These are phyloP conservation scores for Philotrypesis tridentata DNA, from an alignment of 1,140 invertebrate genomes.

Conservation along the genomic window DNA sequence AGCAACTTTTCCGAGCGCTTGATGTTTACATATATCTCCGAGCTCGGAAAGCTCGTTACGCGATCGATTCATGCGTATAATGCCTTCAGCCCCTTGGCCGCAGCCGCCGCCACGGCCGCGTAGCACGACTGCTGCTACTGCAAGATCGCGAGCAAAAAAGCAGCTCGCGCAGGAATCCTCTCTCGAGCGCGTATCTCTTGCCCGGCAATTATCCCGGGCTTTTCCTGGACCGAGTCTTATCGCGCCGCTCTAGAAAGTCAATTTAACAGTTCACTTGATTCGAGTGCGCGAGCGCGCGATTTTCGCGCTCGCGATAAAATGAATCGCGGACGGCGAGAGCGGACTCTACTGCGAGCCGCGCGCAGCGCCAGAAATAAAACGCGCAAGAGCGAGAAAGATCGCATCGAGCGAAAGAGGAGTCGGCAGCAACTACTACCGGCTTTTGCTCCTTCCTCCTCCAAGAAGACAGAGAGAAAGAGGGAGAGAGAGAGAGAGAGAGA, in stretches of 20 bases:
- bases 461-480: not conserved
- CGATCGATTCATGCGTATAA: not conserved
- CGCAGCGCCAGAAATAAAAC: slow-evolving; percentile 18
- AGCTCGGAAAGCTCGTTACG: not conserved
- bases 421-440: slow-evolving; percentile 23
- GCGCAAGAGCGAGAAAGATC: not conserved
- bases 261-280: slow-evolving; percentile 36
- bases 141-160: not conserved
- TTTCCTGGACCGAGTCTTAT: not conserved
- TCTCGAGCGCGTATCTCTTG: not conserved
- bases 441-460: slow-evolving; percentile 11
- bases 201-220: slow-evolving; percentile 22
- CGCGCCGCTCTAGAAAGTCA: slow-evolving; percentile 21
- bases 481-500: too few relatives aligned
- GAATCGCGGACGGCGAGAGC: not conserved
- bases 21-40: not conserved
- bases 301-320: slow-evolving; percentile 34
- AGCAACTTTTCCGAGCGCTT: not conserved
- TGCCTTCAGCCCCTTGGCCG: not conserved
- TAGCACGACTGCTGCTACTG: not conserved
- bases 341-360: too few relatives aligned
- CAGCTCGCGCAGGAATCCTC: slow-evolving; percentile 8
- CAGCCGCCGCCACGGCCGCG: too few relatives aligned
- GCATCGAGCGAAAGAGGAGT: slow-evolving; percentile 1
- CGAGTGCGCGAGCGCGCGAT: not conserved